phyloP scores from a whole-genome alignment of 2,113 vertebrate species.

The Grammomys surdaster region DNA sequence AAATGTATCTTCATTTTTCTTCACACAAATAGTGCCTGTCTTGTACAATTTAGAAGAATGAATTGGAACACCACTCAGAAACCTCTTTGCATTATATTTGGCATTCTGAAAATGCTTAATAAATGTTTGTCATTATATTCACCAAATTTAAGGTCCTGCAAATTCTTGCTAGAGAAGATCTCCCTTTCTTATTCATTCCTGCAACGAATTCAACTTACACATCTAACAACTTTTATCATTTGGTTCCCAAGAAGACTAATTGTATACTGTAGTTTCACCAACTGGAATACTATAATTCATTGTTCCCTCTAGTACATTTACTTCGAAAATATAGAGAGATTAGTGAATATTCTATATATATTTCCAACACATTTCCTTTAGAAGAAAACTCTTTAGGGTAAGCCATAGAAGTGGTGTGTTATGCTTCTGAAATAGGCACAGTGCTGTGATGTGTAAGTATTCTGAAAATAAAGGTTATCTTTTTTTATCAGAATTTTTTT shows the following conservation, averaged over 20 bases:
- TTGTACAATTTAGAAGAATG: neutral
- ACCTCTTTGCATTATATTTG: neutral
- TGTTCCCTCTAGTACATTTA: neutral
- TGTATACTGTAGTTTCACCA: neutral
- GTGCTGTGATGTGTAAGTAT: conserved; percentile 35
- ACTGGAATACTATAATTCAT: neutral
- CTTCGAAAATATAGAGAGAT: conserved; percentile 26
- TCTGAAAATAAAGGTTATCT: neutral
- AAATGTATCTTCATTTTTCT: neutral
- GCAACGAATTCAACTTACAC: neutral
- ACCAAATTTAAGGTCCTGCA: neutral
- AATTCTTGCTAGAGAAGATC: neutral
- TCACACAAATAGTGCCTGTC: neutral
- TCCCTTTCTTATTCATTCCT: neutral
- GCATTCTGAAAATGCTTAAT: neutral
- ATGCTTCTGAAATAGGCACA: neutral
- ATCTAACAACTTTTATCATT: neutral
- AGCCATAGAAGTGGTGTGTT: neutral
- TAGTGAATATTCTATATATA: neutral
- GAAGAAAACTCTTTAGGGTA: neutral
- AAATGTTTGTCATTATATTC: neutral
- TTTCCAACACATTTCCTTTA: conserved; percentile 26
- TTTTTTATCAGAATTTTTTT: neutral
- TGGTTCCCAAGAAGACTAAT: neutral
- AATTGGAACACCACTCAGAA: neutral